phyloP scores from a whole-genome alignment of 2,888 invertebrate genomes.

The Physocephala rufipes region DNA sequence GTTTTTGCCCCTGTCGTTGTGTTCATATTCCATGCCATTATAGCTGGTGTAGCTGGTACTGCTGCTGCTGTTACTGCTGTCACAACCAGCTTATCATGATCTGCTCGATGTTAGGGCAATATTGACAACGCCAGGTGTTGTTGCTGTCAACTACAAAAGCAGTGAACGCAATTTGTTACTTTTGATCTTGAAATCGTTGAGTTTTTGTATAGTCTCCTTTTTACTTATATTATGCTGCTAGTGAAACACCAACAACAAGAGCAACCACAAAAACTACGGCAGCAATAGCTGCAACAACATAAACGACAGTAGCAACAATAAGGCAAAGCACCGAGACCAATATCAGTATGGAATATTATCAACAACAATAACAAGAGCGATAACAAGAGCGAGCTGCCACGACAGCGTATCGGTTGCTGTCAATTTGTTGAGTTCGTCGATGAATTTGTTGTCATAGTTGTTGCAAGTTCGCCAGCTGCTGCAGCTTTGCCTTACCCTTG shows the following conservation, averaged over 20 bases:
- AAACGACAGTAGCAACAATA: too few species aligned
- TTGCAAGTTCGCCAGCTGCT: not conserved
- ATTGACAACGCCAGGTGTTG: not conserved
- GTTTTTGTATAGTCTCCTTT: not conserved
- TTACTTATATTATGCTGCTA: not conserved
- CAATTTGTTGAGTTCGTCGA: slow-evolving; percentile 12
- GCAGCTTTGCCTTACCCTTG: not conserved
- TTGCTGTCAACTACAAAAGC: not conserved
- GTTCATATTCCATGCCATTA: not conserved
- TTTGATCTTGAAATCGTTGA: not conserved
- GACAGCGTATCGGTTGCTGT: not conserved
- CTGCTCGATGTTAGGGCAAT: not conserved
- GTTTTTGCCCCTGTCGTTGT: not conserved
- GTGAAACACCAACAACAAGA: not conserved
- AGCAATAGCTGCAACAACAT: too few species aligned
- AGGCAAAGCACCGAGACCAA: too few species aligned
- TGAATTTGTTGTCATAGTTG: slow-evolving; percentile 4
- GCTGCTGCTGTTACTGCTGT: slow-evolving; percentile 3
- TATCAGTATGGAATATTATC: not conserved
- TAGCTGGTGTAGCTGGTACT: not conserved
- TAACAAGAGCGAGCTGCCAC: slow-evolving; percentile 2
- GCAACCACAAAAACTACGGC: not conserved
- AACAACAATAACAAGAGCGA: slow-evolving; percentile 25
- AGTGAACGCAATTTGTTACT: slow-evolving; percentile 4
- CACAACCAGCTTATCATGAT: slow-evolving; percentile 10